phyloP scores from a whole-genome alignment of 2,797 vertebrate species.

The Urosaurus nigricauda region DNA sequence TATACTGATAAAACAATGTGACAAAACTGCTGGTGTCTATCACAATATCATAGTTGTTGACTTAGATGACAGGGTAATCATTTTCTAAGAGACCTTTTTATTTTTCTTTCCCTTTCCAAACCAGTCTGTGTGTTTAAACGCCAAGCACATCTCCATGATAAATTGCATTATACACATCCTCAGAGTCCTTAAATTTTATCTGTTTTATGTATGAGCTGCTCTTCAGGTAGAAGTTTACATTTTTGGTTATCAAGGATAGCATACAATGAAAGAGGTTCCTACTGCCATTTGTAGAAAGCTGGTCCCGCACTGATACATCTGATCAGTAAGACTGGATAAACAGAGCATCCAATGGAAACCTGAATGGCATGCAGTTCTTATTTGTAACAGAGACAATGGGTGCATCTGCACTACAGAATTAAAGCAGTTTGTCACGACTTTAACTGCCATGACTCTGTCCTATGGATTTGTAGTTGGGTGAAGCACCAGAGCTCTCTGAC shows the following conservation, averaged over 20 bases:
- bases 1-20: slow-evolving; percentile 83
- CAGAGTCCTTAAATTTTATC: slow-evolving; percentile 61
- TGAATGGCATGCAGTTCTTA: not conserved
- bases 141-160: slow-evolving; percentile 61
- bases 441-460: too few relatives aligned
- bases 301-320: not conserved
- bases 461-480: too few relatives aligned
- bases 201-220: slow-evolving; percentile 63
- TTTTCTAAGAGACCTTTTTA: slow-evolving; percentile 77
- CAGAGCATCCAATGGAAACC: not conserved
- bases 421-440: not conserved
- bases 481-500: too few relatives aligned
- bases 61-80: slow-evolving; percentile 82
- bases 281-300: not conserved
- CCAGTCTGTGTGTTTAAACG: slow-evolving; percentile 63
- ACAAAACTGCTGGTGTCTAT: slow-evolving; percentile 79
- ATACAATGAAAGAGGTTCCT: not conserved
- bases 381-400: not conserved
- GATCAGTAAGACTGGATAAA: not conserved
- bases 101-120: slow-evolving; percentile 66
- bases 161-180: slow-evolving; percentile 56
- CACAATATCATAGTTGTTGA: slow-evolving; percentile 77
- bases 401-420: not conserved
- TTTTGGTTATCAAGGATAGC: slow-evolving; percentile 25
- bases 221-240: slow-evolving; percentile 53